Conservation (phyloP, 1,140 invertebrate species). For the Ladona fulva region DNA sequence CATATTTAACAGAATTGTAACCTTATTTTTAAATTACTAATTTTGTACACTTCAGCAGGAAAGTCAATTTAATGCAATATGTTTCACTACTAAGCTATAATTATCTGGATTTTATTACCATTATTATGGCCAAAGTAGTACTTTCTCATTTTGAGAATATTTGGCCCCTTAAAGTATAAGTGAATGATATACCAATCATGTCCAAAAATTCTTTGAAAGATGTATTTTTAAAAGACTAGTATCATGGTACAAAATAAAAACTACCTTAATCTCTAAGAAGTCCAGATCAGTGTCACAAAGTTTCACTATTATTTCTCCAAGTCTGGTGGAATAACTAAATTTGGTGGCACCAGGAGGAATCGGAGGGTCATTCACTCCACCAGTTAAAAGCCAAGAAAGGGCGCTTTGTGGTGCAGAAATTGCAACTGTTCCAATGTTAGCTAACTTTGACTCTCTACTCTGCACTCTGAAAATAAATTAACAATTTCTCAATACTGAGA, state of each 20-base stretch:
- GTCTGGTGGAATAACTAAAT: constrained; percentile 61
- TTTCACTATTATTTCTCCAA: constrained; percentile 49
- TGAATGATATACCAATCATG: too few relatives aligned
- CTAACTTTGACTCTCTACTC: constrained; percentile 29
- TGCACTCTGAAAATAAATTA: constrained; percentile 34
- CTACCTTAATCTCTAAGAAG: constrained; percentile 52
- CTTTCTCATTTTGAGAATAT: too few relatives aligned
- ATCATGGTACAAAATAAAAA: not conserved
- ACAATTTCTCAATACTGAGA: not conserved
- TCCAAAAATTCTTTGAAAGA: too few relatives aligned
- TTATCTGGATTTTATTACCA: too few relatives aligned
- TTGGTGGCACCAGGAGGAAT: constrained; percentile 67
- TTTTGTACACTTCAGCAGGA: too few relatives aligned
- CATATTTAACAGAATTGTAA: too few relatives aligned
- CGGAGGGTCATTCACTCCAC: constrained; percentile 43
- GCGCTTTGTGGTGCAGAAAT: not conserved
- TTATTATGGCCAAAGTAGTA: too few relatives aligned
- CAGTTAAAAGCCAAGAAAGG: not conserved
- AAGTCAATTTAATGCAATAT: too few relatives aligned
- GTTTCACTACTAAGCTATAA: too few relatives aligned
- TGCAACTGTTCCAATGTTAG: not conserved
- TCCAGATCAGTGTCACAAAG: constrained; percentile 62
- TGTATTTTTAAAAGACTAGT: too few relatives aligned
- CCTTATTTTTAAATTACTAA: too few relatives aligned
- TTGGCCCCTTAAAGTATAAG: too few relatives aligned